Base-by-base conservation (phyloP, 2,888 invertebrate species). In the Ectemnius cavifrons region DNA sequence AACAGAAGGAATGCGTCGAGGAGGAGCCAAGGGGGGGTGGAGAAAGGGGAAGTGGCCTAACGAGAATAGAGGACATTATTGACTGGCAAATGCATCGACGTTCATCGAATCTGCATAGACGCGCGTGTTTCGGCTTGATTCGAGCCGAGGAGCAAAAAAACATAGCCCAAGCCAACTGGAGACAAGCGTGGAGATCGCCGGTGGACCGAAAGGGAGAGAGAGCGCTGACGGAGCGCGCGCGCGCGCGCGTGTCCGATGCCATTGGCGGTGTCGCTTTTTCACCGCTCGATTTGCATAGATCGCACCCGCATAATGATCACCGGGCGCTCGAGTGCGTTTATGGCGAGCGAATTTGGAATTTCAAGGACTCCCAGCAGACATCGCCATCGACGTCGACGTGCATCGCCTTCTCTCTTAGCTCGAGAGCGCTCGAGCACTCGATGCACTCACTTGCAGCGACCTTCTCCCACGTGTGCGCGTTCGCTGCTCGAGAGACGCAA, bases 281-380 rank as follows among this genome's bases (percentile, higher is more conserved):
- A 78, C 69, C 77, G 52, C 46, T 45, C 45, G 63, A 73, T 79
- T 81, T 76, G 73, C 82, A 79, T 80, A 78, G 78, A 82, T 77
- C 75, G 63, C 28, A 63, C 62, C 63, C 62, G 77, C 75, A 79
- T 75, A 77, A 79, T 69, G 73, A 76, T 70, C 72, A 70, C 45
- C 64, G 73, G 65, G 11, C 18, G 49, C 14, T 14, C 37, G 52
- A 23, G 49, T 64, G 67, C 67, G 63, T 62, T 71, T 71, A 77
- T 75, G 78, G 74, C 37, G 58, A 67, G 73, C 75, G 77, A 82
- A 79, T 83, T 83, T 82, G 83, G 83, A 79, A 80, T 83, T 83
- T 81, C 83, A 83, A 83, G 83, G 83, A 37, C 37, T 37, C 74
- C 83, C 62, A 62, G 73, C 2, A 74, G 76, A 67, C 37, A 37